Evolutionary conservation across 2,113 vertebrate genomes (phyloP).

Genomic region (Chelonoidis abingdonii): DNA sequence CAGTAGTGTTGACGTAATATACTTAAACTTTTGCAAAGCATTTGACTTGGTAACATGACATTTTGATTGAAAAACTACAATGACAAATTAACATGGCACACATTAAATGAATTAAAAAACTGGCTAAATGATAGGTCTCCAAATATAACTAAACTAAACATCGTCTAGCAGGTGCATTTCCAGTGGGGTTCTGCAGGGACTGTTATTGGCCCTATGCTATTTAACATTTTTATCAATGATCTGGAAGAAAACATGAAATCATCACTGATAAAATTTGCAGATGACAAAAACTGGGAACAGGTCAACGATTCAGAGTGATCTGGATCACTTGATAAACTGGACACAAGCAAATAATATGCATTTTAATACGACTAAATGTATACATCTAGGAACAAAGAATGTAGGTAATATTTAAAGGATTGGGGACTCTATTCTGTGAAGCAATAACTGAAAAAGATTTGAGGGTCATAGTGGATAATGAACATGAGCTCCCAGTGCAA

Average conservation of each 20-base stretch:
- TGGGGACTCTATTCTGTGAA: not conserved
- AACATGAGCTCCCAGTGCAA: not conserved
- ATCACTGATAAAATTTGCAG: not conserved
- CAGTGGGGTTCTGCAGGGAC: not conserved
- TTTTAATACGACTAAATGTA: not conserved
- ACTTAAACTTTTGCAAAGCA: not conserved
- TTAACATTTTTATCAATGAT: not conserved
- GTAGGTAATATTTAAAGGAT: not conserved
- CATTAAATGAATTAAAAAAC: not conserved
- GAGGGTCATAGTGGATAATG: not conserved
- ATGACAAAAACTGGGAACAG: not conserved
- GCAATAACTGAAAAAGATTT: not conserved
- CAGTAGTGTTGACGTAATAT: not conserved
- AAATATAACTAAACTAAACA: not conserved
- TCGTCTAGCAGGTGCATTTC: not conserved
- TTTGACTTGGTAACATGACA: not conserved
- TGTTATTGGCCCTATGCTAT: not conserved
- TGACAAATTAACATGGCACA: not conserved
- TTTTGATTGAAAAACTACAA: not conserved
- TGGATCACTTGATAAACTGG: not conserved
- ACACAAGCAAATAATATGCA: not conserved
- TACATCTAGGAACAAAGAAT: not conserved
- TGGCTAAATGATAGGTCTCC: not conserved
- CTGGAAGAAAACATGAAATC: not conserved
- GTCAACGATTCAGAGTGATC: not conserved